Percentiles rank a stretch among this genome's conserved stretches.
Conservation (phyloP, 2,797 vertebrate genomes). For the Morus bassanus region DNA sequence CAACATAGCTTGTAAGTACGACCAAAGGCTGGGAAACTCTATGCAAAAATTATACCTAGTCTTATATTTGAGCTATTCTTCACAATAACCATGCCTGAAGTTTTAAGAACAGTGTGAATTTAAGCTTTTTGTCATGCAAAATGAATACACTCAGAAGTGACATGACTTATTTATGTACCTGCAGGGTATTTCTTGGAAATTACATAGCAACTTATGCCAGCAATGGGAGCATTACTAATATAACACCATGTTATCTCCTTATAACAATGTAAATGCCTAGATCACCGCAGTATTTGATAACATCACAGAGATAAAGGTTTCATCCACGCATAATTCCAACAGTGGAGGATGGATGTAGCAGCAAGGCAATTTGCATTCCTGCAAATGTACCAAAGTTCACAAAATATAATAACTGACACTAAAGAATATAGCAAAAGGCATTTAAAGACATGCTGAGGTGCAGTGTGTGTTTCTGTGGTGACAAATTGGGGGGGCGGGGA, state of each 20-base stretch:
- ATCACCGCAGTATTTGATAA: conserved; percentile 50
- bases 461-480: neutral
- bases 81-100: neutral
- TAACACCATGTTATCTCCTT: conserved; percentile 51
- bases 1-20: neutral
- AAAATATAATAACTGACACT: neutral
- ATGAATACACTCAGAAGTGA: conserved; percentile 15
- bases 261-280: conserved; percentile 49
- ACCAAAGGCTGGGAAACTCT: neutral
- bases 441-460: neutral
- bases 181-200: conserved; percentile 53
- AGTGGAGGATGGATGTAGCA: neutral
- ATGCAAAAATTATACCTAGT: neutral
- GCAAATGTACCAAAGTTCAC: neutral
- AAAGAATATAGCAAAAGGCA: neutral
- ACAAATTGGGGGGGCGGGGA: neutral
- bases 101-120: conserved; percentile 24
- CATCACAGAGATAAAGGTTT: conserved; percentile 50
- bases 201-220: conserved; percentile 33
- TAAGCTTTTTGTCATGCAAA: conserved; percentile 43
- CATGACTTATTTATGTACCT: conserved; percentile 61
- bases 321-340: conserved; percentile 19
- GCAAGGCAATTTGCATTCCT: neutral
- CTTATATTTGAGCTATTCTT: neutral
- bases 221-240: conserved; percentile 47